Conservation (phyloP, 2,113 vertebrate species). For the Alethe diademata region DNA sequence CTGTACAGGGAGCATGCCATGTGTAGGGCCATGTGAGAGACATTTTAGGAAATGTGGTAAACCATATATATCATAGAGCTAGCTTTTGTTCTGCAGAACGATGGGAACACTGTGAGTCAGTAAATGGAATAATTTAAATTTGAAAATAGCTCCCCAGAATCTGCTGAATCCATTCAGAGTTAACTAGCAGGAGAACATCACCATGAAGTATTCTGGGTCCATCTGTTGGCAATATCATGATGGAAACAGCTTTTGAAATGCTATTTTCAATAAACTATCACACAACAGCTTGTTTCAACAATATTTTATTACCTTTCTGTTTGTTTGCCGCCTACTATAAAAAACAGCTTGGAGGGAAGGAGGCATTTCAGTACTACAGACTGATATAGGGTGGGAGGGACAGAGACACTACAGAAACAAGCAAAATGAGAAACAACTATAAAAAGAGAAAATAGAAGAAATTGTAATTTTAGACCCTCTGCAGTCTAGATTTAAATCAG, state of each 20-base stretch:
- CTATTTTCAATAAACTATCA: slow-evolving; percentile 76
- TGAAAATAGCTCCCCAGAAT: slow-evolving; percentile 34
- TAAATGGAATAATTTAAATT: slow-evolving; percentile 47
- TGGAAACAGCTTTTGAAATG: slow-evolving; percentile 70
- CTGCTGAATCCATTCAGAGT: slow-evolving; percentile 63
- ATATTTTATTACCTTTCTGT: slow-evolving; percentile 73
- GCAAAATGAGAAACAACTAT: background rate
- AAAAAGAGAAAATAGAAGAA: slow-evolving; percentile 4
- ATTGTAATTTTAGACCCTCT: background rate
- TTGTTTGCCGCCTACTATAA: slow-evolving; percentile 69
- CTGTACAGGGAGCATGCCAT: background rate
- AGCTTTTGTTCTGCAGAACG: background rate
- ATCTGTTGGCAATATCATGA: slow-evolving; percentile 77
- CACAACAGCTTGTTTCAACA: slow-evolving; percentile 77
- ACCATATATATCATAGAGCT: background rate
- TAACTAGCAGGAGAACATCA: slow-evolving; percentile 65
- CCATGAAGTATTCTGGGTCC: slow-evolving; percentile 73
- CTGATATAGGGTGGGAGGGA: background rate
- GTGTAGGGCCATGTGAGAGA: background rate
- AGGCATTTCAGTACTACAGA: slow-evolving; percentile 9
- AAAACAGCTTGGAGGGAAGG: slow-evolving; percentile 56
- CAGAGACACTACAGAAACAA: slow-evolving; percentile 5
- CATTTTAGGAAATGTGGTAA: background rate
- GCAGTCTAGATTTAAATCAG: background rate
- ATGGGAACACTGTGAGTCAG: slow-evolving; percentile 17